Evolutionary conservation across 2,888 invertebrate species (phyloP), one percentile per base, ranked within the genome.

Genomic region (Tortrix viridana): DNA sequence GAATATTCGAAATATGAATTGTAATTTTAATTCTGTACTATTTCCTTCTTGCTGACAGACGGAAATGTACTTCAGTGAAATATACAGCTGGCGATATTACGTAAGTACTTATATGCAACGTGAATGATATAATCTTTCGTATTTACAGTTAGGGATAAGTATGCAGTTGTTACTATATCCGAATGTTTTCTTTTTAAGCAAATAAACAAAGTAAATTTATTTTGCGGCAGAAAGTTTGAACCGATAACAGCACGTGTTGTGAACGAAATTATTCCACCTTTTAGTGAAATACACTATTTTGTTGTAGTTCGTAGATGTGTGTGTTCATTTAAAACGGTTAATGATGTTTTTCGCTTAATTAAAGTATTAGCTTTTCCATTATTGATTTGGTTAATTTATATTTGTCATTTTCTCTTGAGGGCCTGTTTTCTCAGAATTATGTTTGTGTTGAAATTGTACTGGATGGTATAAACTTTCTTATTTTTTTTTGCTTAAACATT

Each of bases 51-150:
- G 88, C 88, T 72, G 75, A 74, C 88, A 91, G 90, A 86, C 88
- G 89, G 89, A 90, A 87, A 78, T 81, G 67, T 88, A 88, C 88
- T 89, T 82, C 89, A 89, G 88, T 79, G 88, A 89, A 76, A 81
- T 90, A 77, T 90, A 89, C 86, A 89, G 88, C 81, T 90, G 90
- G 89, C 76, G 87, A 63, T 89, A 89, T 72, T 89, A 89, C 73
- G 90, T 90, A 74, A 89, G 90, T 89, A n/a, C n/a, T n/a, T n/a
- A 89, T 79, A 69, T 69, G 70, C 69, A 32, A 32, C 9, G 66
- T 60, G 46, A 46, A 65, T 55, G 55, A 43, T 47, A 16, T 18
- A 41, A 50, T 49, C 20, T 14, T 49, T 55, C 16, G n/a, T 54
- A 49, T 49, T 47, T 49, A 32, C 32, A 12, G 12, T 37, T 41